Conservation (phyloP, 2,113 vertebrate species). For the Etheostoma spectabile region DNA sequence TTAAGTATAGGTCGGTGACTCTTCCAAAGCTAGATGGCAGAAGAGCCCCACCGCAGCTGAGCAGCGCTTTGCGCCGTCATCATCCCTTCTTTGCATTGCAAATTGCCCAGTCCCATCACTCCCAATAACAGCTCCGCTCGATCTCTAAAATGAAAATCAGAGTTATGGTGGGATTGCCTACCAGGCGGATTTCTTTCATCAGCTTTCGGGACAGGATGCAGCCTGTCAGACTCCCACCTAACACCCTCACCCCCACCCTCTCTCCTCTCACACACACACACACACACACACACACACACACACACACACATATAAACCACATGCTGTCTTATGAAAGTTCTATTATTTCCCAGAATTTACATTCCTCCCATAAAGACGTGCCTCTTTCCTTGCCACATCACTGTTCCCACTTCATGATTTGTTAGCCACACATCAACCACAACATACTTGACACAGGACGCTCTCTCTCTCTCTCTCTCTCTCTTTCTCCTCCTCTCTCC, state of each 20-base stretch:
- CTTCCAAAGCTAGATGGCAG: slow-evolving; percentile 81
- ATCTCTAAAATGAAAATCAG: slow-evolving; percentile 75
- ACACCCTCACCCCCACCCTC: not conserved
- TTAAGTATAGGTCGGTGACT: slow-evolving; percentile 64
- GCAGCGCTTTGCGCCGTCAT: slow-evolving; percentile 68
- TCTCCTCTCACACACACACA: no score
- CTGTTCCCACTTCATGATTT: slow-evolving; percentile 69
- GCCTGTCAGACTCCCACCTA: slow-evolving; percentile 49
- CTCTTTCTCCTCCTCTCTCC: not conserved
- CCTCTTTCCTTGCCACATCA: slow-evolving; percentile 43
- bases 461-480: slow-evolving; percentile 30
- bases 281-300: no score
- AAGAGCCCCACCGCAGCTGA: slow-evolving; percentile 77
- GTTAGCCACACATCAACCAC: slow-evolving; percentile 67
- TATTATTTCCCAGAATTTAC: slow-evolving; percentile 59
- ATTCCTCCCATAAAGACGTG: slow-evolving; percentile 42
- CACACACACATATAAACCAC: slow-evolving; percentile 5
- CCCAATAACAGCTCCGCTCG: slow-evolving; percentile 64
- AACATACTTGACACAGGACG: slow-evolving; percentile 69
- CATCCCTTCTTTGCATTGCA: slow-evolving; percentile 77
- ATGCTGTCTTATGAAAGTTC: slow-evolving; percentile 59
- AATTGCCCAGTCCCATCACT: slow-evolving; percentile 67
- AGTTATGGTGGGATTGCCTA: slow-evolving; percentile 72
- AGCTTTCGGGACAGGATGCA: slow-evolving; percentile 57
- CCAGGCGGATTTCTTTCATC: slow-evolving; percentile 67